Evolutionary conservation across 2,797 vertebrate species (phyloP), one percentile per base, ranked within the genome.

Genomic region (Mastacembelus armatus): DNA sequence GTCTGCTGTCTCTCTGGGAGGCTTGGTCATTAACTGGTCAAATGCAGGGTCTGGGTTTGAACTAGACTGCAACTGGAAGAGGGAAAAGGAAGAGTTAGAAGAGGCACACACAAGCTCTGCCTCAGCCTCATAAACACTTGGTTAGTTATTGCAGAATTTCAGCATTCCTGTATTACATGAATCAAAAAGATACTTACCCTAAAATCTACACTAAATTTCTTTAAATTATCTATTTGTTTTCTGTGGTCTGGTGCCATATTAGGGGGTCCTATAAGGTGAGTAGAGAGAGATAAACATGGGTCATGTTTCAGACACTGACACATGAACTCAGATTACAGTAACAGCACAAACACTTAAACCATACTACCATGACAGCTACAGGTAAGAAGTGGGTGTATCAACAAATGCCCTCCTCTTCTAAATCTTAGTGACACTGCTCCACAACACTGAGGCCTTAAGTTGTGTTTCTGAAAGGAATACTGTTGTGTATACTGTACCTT

Each of bases 171-270:
- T 32, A 40, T 0, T 0, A 1, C 10, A 39, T 1, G 5, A 72
- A 58, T 10, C 1, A 52, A 70, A 43, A 11, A 45, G 21, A 70
- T 43, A 96, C 97, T 96, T 93, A 99, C 98, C 95, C 96, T 96
- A 94, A 99, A 99, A 91, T 98, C 96, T 85, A 95, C 96, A 93
- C 97, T 98, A 93, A 99, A 99, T 93, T 98, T 97, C 94, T 97
- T 99, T 94, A 99, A 95, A 94, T 99, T 98, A 91, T 99, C 98
- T 86, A 99, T 95, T 91, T 99, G 97, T 92, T 98, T 99, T 94
- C 96, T 97, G 81, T 99, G 97, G 89, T 99, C 98, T 81, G 95
- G 93, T 90, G 95, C 93, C 94, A 96, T 91, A 68, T 95, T 93
- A 77, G 95, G 93, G 67, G 95, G 91, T 90, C 96, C 96, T 99